These are phyloP conservation scores for Drosophila saltans DNA, from an alignment of 1,140 invertebrate species.

Conservation along the genomic window DNA sequence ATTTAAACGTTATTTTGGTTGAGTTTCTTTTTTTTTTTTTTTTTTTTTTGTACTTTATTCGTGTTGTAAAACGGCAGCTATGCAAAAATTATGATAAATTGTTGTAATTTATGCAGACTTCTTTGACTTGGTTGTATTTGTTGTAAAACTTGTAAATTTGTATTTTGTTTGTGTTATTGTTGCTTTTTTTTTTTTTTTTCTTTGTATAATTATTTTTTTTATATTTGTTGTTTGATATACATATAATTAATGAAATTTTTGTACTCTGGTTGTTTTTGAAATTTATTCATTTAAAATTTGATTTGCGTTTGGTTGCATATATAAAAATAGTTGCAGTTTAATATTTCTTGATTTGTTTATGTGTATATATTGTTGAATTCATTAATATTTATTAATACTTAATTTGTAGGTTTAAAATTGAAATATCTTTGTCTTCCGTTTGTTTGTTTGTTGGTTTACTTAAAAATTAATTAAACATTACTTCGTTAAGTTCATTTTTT, in stretches of 20 bases:
- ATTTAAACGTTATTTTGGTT: slow-evolving; percentile 48
- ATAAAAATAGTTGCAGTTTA: slow-evolving; percentile 60
- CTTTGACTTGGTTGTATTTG: slow-evolving; percentile 28
- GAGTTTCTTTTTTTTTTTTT: slow-evolving; percentile 41
- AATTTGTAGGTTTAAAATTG: slow-evolving; percentile 50
- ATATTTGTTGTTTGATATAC: slow-evolving; percentile 30
- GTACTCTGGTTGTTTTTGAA: slow-evolving; percentile 72
- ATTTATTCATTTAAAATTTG: slow-evolving; percentile 51
- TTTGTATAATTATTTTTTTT: slow-evolving; percentile 56
- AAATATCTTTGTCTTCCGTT: slow-evolving; percentile 82
- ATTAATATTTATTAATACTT: slow-evolving; percentile 59
- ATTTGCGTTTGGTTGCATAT: slow-evolving; percentile 41
- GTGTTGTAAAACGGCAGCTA: slow-evolving; percentile 76
- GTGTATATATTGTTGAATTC: slow-evolving; percentile 37
- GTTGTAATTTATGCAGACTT: slow-evolving; percentile 44
- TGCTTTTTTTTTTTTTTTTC: slow-evolving; percentile 49
- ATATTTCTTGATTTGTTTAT: slow-evolving; percentile 25
- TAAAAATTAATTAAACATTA: slow-evolving; percentile 81
- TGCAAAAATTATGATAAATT: slow-evolving; percentile 56
- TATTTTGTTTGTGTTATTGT: slow-evolving; percentile 77
- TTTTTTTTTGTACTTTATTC: slow-evolving; percentile 47
- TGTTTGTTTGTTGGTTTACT: slow-evolving; percentile 81
- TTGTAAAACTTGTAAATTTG: slow-evolving; percentile 52
- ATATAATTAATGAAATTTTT: slow-evolving; percentile 57
- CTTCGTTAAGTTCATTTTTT: slow-evolving; percentile 42